These are phyloP conservation scores for Salvator merianae DNA, from an alignment of 2,113 vertebrate genomes.

Conservation along the genomic window DNA sequence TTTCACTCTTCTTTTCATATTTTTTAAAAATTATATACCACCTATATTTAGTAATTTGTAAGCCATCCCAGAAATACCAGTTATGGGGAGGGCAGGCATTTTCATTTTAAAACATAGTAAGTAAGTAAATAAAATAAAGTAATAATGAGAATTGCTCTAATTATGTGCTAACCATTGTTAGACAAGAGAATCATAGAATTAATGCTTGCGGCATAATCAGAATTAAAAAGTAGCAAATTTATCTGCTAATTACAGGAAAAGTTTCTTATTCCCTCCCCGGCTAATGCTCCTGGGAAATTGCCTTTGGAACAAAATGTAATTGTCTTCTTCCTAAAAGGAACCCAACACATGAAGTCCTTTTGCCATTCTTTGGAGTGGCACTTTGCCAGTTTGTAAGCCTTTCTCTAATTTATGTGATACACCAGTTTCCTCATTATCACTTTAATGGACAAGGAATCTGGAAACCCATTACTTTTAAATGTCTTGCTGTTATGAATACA, in stretches of 20 bases:
- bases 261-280: background rate
- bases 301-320: background rate
- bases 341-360: background rate
- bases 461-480: conserved; percentile 63
- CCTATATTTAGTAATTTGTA: too few relatives aligned
- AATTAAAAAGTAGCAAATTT: background rate
- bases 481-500: conserved; percentile 60
- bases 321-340: background rate
- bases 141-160: too few relatives aligned
- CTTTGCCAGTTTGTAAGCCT: conserved; percentile 25
- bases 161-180: background rate
- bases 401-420: conserved; percentile 54
- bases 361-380: conserved; percentile 44
- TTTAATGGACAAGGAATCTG: conserved; percentile 60
- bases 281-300: background rate
- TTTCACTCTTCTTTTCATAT: too few relatives aligned
- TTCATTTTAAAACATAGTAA: too few relatives aligned
- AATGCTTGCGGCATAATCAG: background rate
- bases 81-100: too few relatives aligned
- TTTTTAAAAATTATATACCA: too few relatives aligned
- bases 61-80: background rate
- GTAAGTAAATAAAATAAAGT: too few relatives aligned
- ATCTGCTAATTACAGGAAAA: background rate
- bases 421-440: conserved; percentile 56
- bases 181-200: background rate